Base-by-base conservation (phyloP, 2,888 invertebrate genomes). In the Pristionchus exspectatus region DNA sequence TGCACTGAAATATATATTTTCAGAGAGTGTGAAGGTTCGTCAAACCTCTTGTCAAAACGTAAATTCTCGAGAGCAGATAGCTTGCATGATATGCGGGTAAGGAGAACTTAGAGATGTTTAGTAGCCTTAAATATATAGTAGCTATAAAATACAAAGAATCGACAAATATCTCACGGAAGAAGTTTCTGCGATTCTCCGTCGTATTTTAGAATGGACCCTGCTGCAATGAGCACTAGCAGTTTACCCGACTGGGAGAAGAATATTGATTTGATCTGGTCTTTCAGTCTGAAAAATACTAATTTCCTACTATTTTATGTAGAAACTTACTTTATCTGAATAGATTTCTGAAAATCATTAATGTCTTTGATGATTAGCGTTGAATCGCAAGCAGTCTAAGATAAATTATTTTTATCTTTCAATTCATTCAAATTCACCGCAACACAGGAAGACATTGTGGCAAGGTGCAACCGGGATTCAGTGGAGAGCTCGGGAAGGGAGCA, bases 11-110 rank as follows among this genome's bases (percentile, higher is more conserved):
- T 33, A n/a, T 24, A 9, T 21, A 27, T 24, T 16, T 21, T 50
- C 56, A 16, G 50, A 4, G 56, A 84, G 3, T 5, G 5, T n/a
- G 30, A 12, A 27, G 27, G 9, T 27, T 24, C 7, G 2, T 21
- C 18, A 24, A 24, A 74, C 74, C 38, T 66, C 21, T 66, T 38
- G 87, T 69, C 27, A 88, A 14, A 24, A 88, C 56, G 30, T 74
- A 88, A 10, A 88, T 56, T 30, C 87, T 44, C 33, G 87, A 88
- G 21, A 88, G 54, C 9, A 88, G 50, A 33, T 88, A 54, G 9
- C 69, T 30, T 10, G 87, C 74, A 38, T 33, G 24, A 12, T 38
- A 74, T 7, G 87, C 54, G 9, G 74, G 72, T 33, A 59, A n/a
- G 30, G 12, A 56, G 16, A 88, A 50, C 16, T 27, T 56, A 1